Percentiles rank a stretch among this genome's conserved stretches.
Evolutionary conservation across 2,888 invertebrate species (phyloP).

Genomic region (Dexiosoma caninum): DNA sequence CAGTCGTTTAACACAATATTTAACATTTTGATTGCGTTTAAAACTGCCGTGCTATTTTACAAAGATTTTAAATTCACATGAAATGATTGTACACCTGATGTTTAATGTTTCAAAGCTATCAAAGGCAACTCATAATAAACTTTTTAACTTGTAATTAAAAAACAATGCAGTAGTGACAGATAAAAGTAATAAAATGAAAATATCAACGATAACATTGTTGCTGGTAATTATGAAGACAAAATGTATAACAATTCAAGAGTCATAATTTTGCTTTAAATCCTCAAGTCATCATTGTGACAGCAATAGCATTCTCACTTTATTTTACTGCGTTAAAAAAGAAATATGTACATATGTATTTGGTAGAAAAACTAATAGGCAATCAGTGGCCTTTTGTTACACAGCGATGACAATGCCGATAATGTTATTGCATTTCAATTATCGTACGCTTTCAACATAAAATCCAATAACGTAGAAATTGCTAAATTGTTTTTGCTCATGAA

Average conservation of each 20-base stretch:
- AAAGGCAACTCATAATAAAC: neutral
- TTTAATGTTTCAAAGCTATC: neutral
- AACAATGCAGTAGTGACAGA: neutral
- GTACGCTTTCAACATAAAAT: constrained; percentile 25
- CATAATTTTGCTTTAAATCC: constrained; percentile 19
- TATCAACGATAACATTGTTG: neutral
- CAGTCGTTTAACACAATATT: neutral
- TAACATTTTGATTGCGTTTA: neutral
- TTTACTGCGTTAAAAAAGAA: neutral
- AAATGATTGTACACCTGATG: neutral
- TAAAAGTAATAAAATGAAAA: constrained; percentile 1
- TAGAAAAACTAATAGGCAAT: no score
- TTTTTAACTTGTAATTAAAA: constrained; percentile 15
- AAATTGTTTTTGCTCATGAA: constrained; percentile 5
- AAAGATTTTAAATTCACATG: neutral
- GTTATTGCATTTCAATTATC: neutral
- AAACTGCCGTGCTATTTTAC: neutral
- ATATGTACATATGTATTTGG: neutral
- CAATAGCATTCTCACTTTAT: neutral
- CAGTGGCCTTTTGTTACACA: neutral
- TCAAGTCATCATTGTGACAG: neutral
- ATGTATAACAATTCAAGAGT: constrained; percentile 40
- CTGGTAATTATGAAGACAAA: constrained; percentile 1
- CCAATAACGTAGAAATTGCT: neutral
- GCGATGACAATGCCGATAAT: neutral